Base-by-base conservation (phyloP, 2,888 invertebrate species). In the Erebia palarica region DNA sequence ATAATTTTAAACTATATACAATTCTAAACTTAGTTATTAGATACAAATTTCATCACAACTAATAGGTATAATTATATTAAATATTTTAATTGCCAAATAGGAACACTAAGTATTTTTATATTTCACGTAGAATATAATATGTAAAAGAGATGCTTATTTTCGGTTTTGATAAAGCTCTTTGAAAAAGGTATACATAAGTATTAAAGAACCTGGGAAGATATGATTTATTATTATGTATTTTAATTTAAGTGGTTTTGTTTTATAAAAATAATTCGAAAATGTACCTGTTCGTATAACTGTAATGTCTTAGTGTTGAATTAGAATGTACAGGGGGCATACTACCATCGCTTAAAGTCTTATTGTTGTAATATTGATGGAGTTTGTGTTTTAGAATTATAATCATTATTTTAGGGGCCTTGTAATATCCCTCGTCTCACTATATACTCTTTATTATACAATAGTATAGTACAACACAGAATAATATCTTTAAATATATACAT, bases 1-100 rank as follows among this genome's bases (percentile, higher is more conserved):
- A 36, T 36, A 36, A 5, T 36, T 36, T 36, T 36, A 36, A 21
- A 7, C 36, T 36, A 36, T 36, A 36, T 7, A 36, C 36, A 36
- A 36, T 36, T 36, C 36, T 36, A 36, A 7, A 36, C 36, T 5
- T 36, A 36, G 36, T 7, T 36, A 36, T 36, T 36, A 36, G 36
- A 47, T 11, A 13, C 1, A 13, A 47, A 47, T 47, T 36, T 58
- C 58, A 58, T 58, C 58, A 36, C 58, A 58, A 58, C 27, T 36
- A 16, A 14, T 27, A 58, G 27, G 27, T 5, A 36, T 14, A 36
- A 27, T 27, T 13, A 58, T 5, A 58, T 8, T 3, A 13, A 13
- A 36, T 58, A 58, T 58, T 58, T 36, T 13, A 36, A 58, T 58
- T 27, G 58, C 36, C 58, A 58, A 58, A 58, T 58, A 21, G 58